These are phyloP conservation scores for Sceliomorpha sp. DNA, from an alignment of 2,888 invertebrate genomes.

Conservation along the genomic window DNA sequence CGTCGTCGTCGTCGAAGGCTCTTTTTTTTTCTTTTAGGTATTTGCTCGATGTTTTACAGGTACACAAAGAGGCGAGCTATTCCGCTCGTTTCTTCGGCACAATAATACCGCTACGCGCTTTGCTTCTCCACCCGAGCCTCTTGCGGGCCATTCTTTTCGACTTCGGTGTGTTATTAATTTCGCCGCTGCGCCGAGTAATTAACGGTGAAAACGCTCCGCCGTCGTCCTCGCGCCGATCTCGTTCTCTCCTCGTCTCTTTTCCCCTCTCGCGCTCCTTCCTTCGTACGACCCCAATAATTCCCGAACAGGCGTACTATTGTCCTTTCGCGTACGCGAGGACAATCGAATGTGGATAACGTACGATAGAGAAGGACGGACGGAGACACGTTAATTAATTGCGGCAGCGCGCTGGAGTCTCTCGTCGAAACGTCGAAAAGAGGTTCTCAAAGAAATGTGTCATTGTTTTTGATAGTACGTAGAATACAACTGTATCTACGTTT, in stretches of 20 bases:
- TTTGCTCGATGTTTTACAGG: conserved; percentile 22
- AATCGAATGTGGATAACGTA: background rate
- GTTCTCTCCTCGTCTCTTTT: background rate
- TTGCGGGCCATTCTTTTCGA: conserved; percentile 20
- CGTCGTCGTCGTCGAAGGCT: too few relatives aligned
- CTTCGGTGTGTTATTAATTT: conserved; percentile 18
- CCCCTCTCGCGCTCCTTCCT: conserved; percentile 2
- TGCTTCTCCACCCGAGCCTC: background rate
- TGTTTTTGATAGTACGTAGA: too few relatives aligned
- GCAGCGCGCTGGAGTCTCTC: background rate
- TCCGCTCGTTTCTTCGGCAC: conserved; percentile 23
- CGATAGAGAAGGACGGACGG: background rate
- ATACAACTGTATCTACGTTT: too few relatives aligned
- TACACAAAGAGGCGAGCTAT: conserved; percentile 25
- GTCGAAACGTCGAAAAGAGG: too few relatives aligned
- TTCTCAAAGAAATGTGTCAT: too few relatives aligned
- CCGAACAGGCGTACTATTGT: conserved; percentile 14
- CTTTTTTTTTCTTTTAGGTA: conserved; percentile 3
- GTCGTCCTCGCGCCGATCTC: background rate
- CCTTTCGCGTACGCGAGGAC: conserved; percentile 3
- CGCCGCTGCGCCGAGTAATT: conserved; percentile 17
- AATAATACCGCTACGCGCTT: conserved; percentile 19
- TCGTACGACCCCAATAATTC: conserved; percentile 1
- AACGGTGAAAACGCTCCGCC: conserved; percentile 14
- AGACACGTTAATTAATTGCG: conserved; percentile 5